Evolutionary conservation across 2,113 vertebrate species (phyloP).

Genomic region (Sardina pilchardus): DNA sequence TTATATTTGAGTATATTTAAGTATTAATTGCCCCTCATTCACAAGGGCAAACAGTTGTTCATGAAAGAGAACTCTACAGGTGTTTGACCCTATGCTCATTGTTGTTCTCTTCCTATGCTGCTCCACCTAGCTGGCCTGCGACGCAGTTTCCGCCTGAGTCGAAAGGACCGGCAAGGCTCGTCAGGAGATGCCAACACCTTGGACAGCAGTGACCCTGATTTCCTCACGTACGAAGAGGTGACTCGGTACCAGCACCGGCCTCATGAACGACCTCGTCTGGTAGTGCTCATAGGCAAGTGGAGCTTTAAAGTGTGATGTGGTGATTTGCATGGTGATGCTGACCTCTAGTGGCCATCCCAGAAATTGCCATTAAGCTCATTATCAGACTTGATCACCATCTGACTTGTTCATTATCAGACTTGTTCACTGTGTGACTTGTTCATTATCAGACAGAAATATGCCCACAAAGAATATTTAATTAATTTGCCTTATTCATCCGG

Average conservation of each 20-base stretch:
- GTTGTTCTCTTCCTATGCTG: accelerated
- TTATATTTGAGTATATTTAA: too few relatives aligned
- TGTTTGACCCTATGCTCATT: background rate
- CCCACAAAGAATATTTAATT: too few relatives aligned
- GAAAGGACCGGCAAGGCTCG: conserved; percentile 79
- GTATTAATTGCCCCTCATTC: background rate
- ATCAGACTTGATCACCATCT: background rate
- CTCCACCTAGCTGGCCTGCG: conserved; percentile 81
- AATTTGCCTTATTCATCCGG: too few relatives aligned
- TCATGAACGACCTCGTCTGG: conserved; percentile 82
- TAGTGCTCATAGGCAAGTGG: conserved; percentile 89
- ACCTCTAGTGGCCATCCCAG: conserved; percentile 50
- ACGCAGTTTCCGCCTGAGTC: conserved; percentile 89
- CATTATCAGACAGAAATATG: too few relatives aligned
- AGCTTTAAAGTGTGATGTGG: background rate
- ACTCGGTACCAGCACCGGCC: conserved; percentile 86
- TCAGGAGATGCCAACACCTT: conserved; percentile 68
- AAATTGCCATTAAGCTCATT: background rate
- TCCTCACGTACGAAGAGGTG: conserved; percentile 90
- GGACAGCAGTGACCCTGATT: conserved; percentile 68
- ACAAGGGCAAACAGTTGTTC: background rate
- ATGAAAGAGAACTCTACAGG: background rate
- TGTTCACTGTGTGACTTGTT: too few relatives aligned
- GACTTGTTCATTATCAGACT: too few relatives aligned
- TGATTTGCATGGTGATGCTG: background rate